Evolutionary conservation across 2,888 invertebrate species (phyloP).

Genomic region (Cactoblastis cactorum): DNA sequence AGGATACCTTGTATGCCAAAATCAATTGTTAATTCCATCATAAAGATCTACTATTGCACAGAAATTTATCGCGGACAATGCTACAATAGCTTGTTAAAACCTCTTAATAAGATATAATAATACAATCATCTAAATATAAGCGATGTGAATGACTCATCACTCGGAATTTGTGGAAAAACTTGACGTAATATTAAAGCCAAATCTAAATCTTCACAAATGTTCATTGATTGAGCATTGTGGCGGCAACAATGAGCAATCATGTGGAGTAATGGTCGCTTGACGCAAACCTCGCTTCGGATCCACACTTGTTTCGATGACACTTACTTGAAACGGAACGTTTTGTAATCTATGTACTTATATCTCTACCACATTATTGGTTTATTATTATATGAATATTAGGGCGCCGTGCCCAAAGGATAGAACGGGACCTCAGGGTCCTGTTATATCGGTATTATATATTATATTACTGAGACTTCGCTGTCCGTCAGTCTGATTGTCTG

Average conservation of each 20-base stretch:
- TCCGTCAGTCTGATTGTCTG: no score
- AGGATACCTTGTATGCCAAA: no score
- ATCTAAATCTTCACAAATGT: constrained; percentile 42
- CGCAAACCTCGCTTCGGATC: constrained; percentile 38
- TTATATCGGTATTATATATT: no score
- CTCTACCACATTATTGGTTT: neutral
- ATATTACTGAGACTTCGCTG: no score
- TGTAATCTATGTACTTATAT: neutral
- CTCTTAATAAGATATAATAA: neutral
- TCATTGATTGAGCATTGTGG: constrained; percentile 67
- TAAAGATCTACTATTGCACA: no score
- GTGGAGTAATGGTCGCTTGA: constrained; percentile 46
- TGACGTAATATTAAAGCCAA: constrained; percentile 25
- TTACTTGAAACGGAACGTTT: constrained; percentile 28
- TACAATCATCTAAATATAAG: neutral
- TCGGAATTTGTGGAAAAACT: neutral
- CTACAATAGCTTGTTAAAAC: no score
- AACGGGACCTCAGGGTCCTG: no score
- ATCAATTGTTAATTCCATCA: no score
- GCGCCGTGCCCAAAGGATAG: no score
- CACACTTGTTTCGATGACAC: constrained; percentile 31
- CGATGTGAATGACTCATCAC: neutral
- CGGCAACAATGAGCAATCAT: constrained; percentile 66
- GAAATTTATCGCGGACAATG: no score
- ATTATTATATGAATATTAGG: no score